Evolutionary conservation across 2,113 vertebrate genomes (phyloP).

Genomic region (Crypturellus undulatus): DNA sequence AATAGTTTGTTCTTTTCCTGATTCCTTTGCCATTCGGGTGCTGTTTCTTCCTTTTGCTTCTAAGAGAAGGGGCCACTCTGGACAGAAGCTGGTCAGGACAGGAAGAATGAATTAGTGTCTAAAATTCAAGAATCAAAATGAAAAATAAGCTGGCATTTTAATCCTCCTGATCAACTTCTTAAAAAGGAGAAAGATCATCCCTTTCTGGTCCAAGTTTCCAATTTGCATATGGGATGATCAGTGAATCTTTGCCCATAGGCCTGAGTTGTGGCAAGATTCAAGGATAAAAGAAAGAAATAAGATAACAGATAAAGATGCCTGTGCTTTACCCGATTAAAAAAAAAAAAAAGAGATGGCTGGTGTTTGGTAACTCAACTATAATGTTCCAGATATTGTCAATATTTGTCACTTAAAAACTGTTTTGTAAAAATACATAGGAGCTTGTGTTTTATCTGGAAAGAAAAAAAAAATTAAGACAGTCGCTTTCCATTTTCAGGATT

Average conservation of each 20-base stretch:
- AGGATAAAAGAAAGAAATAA: neutral
- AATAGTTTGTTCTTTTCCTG: neutral
- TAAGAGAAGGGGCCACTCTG: neutral
- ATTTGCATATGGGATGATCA: neutral
- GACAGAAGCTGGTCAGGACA: neutral
- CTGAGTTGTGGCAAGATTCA: neutral
- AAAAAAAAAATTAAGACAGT: neutral
- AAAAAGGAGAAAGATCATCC: neutral
- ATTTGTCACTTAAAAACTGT: neutral
- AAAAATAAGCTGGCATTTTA: neutral
- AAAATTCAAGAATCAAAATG: neutral
- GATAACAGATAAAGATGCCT: neutral
- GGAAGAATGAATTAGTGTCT: neutral
- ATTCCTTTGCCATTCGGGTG: neutral
- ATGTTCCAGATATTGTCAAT: neutral
- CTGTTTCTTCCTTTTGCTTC: neutral
- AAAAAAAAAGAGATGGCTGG: neutral
- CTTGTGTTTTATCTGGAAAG: neutral
- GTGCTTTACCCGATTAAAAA: too few relatives aligned
- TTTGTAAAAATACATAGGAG: neutral
- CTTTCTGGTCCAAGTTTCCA: neutral
- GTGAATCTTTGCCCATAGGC: neutral
- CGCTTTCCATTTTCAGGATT: neutral
- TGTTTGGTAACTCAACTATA: neutral
- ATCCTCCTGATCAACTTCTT: neutral